Evolutionary conservation across 2,888 invertebrate species (phyloP), one percentile per base, ranked within the genome.

Genomic region (Rhopalosiphum nymphaeae): DNA sequence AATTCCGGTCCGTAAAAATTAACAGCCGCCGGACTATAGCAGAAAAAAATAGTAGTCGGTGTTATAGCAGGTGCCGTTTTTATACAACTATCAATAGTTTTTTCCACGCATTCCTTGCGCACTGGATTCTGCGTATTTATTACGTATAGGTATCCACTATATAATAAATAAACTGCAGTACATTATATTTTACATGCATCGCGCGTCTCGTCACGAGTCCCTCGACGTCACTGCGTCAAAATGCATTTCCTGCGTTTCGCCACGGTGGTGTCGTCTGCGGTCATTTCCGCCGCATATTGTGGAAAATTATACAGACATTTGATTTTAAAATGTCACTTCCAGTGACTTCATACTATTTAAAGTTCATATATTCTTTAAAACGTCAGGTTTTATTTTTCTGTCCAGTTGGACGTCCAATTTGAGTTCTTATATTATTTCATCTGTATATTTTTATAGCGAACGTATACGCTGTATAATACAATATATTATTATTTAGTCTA

Each of bases 11-110:
- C 10, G 56, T 93, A 78, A n/a, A 36, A 42, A 36, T 26, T 1
- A 89, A 53, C 44, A 42, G 87, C 87, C 61, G 36, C 42, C 67
- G 87, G 67, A 61, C 86, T 10, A 10, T 3, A 26, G 16, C 26
- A 9, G 57, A 56, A 85, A 91, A 91, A 91, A 91, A 84, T 85
- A 44, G 21, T 25, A 9, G 21, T 21, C 36, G 44, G 7, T 10
- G 86, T 90, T 78, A 26, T 91, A 91, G 86, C 91, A 86, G 44
- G 91, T 91, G 57, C 86, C 25, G 56, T 86, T 91, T 36, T 53
- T 13, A 16, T 46, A 46, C 46, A 25, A 46, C 9, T 36, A 78
- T n/a, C 36, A n/a, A 67, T 67, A 16, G 78, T 21, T 78, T 78
- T 36, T 78, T 78, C 7, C 36, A 21, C 21, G 36, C 78, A 36